These are phyloP conservation scores for Discoglossus pictus DNA, from an alignment of 2,797 vertebrate species.

Conservation along the genomic window DNA sequence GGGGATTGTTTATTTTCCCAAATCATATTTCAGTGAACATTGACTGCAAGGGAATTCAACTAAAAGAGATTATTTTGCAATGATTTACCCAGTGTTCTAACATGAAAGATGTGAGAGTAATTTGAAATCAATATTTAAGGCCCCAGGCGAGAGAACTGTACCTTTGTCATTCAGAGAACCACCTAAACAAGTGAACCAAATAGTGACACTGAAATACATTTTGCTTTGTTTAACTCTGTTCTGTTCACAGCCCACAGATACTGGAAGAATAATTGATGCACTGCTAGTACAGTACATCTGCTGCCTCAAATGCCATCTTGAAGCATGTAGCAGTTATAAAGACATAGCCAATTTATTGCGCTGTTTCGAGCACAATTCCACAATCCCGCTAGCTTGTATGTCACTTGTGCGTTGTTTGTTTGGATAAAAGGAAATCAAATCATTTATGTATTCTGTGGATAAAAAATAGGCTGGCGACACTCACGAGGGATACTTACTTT, in stretches of 20 bases:
- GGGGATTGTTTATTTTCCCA: conserved; percentile 39
- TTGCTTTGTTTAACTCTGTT: conserved; percentile 21
- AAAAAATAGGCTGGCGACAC: too few species aligned
- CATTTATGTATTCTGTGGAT: too few species aligned
- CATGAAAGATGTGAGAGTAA: conserved; percentile 48
- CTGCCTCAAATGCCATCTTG: too few species aligned
- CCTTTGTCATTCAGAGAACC: conserved; percentile 43
- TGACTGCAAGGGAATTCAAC: conserved; percentile 39
- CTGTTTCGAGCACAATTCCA: too few species aligned
- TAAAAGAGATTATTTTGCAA: conserved; percentile 44
- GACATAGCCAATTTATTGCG: too few species aligned
- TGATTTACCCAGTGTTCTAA: conserved; percentile 43
- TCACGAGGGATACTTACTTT: too few species aligned
- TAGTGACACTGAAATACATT: conserved; percentile 26
- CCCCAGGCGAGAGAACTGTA: conserved; percentile 32
- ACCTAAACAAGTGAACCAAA: conserved; percentile 16
- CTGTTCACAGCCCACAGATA: not conserved
- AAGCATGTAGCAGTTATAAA: too few species aligned
- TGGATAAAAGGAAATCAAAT: too few species aligned
- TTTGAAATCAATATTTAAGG: conserved; percentile 51
- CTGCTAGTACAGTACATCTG: too few species aligned
- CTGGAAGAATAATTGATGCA: too few species aligned
- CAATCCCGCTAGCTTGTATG: too few species aligned
- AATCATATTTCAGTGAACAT: conserved; percentile 49
- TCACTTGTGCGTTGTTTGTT: too few species aligned